Evolutionary conservation across 2,113 vertebrate species (phyloP).

Genomic region (Tupaia chinensis): DNA sequence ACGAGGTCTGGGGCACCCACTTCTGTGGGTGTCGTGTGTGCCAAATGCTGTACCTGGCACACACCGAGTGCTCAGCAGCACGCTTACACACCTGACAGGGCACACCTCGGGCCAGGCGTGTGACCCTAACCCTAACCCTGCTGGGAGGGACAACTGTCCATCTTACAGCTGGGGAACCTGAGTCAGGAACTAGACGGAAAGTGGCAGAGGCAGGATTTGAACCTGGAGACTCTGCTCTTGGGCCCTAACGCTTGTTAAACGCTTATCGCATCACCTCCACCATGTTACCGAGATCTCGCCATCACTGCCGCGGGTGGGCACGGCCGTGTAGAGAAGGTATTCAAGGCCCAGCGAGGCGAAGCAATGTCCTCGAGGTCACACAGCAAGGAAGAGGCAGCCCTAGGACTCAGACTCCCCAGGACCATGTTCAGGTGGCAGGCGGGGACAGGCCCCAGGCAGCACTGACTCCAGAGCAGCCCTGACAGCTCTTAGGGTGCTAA

Average conservation of each 20-base stretch:
- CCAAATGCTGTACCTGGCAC: fast-evolving
- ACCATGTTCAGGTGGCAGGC: not conserved
- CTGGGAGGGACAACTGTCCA: not conserved
- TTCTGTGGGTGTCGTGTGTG: fast-evolving
- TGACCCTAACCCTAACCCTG: not conserved
- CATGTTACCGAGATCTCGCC: fast-evolving
- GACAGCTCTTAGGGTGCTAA: not conserved
- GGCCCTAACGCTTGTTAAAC: not conserved
- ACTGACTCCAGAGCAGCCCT: not conserved
- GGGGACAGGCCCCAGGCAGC: not conserved
- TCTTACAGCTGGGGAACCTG: not conserved
- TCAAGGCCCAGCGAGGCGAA: not conserved
- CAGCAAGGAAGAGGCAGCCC: not conserved
- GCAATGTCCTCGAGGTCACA: not conserved
- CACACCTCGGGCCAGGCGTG: fast-evolving
- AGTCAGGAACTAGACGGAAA: not conserved
- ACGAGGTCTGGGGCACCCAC: not conserved
- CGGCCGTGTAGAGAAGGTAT: not conserved
- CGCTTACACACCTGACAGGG: fast-evolving
- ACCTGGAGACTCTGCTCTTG: not conserved
- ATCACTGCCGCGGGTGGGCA: fast-evolving
- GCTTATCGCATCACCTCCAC: not conserved
- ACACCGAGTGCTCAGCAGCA: fast-evolving
- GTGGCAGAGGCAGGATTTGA: not conserved
- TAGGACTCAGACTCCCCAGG: not conserved